A percentile compares a stretch with the other conserved stretches of the same genome.
These are phyloP conservation scores for Micropoecilia bifurca DNA, from an alignment of 2,797 vertebrate species.

Conservation along the genomic window DNA sequence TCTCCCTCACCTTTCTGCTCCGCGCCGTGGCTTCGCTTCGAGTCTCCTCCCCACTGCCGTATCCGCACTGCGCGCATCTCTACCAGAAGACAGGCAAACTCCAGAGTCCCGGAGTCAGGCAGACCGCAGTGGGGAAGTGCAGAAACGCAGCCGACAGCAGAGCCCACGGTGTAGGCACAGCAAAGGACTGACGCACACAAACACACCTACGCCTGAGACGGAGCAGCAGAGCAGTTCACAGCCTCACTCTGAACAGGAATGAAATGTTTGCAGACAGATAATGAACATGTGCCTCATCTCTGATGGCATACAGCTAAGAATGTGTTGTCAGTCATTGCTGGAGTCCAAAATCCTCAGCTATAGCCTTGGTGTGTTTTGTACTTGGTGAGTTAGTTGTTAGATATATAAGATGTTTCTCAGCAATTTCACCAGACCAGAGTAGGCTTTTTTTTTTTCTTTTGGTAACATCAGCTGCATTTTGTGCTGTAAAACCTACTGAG, in stretches of 20 bases:
- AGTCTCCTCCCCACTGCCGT: neutral
- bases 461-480: neutral
- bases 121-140: neutral
- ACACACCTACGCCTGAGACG: neutral
- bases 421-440: neutral
- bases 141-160: neutral
- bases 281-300: neutral
- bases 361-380: neutral
- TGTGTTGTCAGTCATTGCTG: neutral
- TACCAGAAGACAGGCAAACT: neutral
- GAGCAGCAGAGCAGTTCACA: slow-evolving; percentile 1
- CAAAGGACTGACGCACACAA: slow-evolving; percentile 3
- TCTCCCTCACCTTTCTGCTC: slow-evolving; percentile 2
- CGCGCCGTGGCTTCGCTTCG: neutral
- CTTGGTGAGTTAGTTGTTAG: neutral
- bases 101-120: neutral
- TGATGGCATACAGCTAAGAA: neutral
- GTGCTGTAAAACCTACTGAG: neutral
- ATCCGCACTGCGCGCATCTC: neutral
- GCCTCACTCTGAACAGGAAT: neutral
- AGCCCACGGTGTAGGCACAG: neutral
- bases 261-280: slow-evolving; percentile 8
- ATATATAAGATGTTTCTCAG: neutral
- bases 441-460: neutral
- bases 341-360: neutral